Percentiles rank a stretch among this genome's conserved stretches.
Conservation (phyloP, 2,888 invertebrate genomes). For the Nipponacmea schrenckii region DNA sequence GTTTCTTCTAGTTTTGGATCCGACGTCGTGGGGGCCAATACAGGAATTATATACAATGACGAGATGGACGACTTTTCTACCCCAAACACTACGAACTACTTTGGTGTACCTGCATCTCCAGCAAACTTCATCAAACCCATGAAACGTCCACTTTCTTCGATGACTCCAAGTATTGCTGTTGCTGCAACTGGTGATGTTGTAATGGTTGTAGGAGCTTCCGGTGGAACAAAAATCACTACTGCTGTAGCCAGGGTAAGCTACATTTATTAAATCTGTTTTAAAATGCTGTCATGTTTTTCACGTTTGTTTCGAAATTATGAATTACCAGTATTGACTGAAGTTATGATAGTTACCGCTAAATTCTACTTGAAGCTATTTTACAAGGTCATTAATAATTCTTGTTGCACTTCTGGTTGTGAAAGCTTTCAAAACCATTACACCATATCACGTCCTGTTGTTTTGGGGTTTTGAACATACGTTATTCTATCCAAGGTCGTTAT, state of each 20-base stretch:
- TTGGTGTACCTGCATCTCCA: constrained; percentile 75
- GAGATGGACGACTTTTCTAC: constrained; percentile 91
- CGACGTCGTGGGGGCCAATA: constrained; percentile 67
- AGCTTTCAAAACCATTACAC: too few relatives aligned
- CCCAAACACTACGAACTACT: constrained; percentile 68
- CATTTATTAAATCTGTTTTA: neutral
- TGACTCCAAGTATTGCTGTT: constrained; percentile 84
- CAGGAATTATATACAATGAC: constrained; percentile 87
- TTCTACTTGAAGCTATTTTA: too few relatives aligned
- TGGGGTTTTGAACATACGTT: too few relatives aligned
- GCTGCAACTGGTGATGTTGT: constrained; percentile 76
- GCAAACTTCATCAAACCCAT: constrained; percentile 85
- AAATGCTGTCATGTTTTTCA: too few relatives aligned
- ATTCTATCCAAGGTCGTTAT: neutral
- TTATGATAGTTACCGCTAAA: too few relatives aligned
- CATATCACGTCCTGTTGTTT: too few relatives aligned
- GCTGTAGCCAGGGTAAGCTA: constrained; percentile 71
- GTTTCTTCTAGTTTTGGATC: constrained; percentile 80
- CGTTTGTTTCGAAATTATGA: too few relatives aligned
- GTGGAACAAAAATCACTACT: constrained; percentile 89
- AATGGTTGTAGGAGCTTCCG: constrained; percentile 84
- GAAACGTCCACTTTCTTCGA: constrained; percentile 88
- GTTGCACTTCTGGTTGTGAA: too few relatives aligned
- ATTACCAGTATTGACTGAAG: too few relatives aligned
- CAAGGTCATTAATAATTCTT: too few relatives aligned